Evolutionary conservation across 2,888 invertebrate species (phyloP).

Genomic region (Pimpla rufipes): DNA sequence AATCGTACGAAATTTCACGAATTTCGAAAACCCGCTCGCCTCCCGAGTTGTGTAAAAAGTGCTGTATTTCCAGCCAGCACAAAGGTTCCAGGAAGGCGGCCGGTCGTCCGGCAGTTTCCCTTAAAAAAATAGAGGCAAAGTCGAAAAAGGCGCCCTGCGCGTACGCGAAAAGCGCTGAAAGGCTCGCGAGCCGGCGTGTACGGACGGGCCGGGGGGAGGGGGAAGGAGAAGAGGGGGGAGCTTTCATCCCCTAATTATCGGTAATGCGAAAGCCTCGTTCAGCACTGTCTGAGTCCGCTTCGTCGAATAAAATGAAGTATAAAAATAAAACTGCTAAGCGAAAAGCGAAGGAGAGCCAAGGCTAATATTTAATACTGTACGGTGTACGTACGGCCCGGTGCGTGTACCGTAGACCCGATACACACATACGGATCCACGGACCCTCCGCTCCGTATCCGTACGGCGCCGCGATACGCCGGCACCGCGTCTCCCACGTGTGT

Average conservation of each 20-base stretch:
- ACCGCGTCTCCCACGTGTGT: conserved; percentile 17
- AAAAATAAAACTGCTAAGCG: conserved; percentile 50
- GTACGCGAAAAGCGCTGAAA: conserved; percentile 20
- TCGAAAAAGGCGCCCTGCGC: conserved; percentile 1
- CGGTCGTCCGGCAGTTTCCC: neutral
- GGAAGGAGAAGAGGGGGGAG: too few species aligned
- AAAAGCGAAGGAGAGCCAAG: conserved; percentile 57
- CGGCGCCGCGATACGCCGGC: conserved; percentile 4
- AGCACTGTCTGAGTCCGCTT: conserved; percentile 54
- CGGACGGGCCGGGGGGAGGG: too few species aligned
- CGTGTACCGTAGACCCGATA: conserved; percentile 54
- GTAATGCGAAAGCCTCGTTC: conserved; percentile 63
- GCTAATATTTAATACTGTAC: conserved; percentile 63
- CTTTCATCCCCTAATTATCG: conserved; percentile 62
- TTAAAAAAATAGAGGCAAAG: conserved; percentile 17
- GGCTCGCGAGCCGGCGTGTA: conserved; percentile 14
- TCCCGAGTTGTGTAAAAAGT: too few species aligned
- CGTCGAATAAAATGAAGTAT: conserved; percentile 55
- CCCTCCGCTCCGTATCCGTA: too few species aligned
- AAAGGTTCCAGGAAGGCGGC: neutral
- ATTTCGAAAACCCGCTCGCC: too few species aligned
- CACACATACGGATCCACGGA: conserved; percentile 42
- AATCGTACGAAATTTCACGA: too few species aligned
- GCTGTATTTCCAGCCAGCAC: too few species aligned
- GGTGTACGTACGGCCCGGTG: conserved; percentile 1